A percentile compares a stretch with the other conserved stretches of the same genome.
Evolutionary conservation across 2,888 invertebrate genomes (phyloP).

Genomic region (Chalcosyrphus nemorum): DNA sequence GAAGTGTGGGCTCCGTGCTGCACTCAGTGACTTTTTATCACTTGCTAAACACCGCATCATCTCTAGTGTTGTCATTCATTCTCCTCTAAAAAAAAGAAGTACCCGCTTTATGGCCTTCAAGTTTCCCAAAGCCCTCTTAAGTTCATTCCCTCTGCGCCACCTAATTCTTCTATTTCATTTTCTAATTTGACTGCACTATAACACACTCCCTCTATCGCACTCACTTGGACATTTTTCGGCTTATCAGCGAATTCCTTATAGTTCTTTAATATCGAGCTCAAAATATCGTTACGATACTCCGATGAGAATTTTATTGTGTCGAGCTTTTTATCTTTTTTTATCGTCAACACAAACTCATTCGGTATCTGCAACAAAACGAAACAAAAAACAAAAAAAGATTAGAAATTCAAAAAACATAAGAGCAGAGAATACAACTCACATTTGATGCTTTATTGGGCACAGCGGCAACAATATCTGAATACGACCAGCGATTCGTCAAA

Average conservation of each 20-base stretch:
- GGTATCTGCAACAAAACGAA: constrained; percentile 81
- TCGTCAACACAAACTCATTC: constrained; percentile 90
- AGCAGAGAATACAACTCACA: constrained; percentile 76
- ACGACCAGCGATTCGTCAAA: constrained; percentile 96
- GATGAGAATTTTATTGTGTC: constrained; percentile 98
- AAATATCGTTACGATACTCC: constrained; percentile 94
- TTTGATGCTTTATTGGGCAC: constrained; percentile 84
- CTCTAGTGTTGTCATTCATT: too few species aligned
- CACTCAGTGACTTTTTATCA: too few species aligned
- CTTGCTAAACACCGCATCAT: too few species aligned
- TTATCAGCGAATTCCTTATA: constrained; percentile 91
- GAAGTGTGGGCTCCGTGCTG: too few species aligned
- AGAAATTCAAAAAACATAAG: constrained; percentile 23
- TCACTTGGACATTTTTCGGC: constrained; percentile 89
- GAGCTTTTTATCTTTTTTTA: constrained; percentile 94
- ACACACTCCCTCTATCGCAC: constrained; percentile 76
- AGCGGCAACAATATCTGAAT: constrained; percentile 90
- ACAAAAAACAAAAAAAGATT: too few species aligned
- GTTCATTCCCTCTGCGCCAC: too few species aligned
- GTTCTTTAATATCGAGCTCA: constrained; percentile 94
- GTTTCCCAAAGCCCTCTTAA: too few species aligned
- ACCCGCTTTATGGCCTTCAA: too few species aligned
- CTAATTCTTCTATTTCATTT: too few species aligned
- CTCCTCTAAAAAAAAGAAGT: too few species aligned
- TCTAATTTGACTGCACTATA: too few species aligned